These are phyloP conservation scores for Cyclophora albipunctata DNA, from an alignment of 2,888 invertebrate genomes.

Conservation along the genomic window DNA sequence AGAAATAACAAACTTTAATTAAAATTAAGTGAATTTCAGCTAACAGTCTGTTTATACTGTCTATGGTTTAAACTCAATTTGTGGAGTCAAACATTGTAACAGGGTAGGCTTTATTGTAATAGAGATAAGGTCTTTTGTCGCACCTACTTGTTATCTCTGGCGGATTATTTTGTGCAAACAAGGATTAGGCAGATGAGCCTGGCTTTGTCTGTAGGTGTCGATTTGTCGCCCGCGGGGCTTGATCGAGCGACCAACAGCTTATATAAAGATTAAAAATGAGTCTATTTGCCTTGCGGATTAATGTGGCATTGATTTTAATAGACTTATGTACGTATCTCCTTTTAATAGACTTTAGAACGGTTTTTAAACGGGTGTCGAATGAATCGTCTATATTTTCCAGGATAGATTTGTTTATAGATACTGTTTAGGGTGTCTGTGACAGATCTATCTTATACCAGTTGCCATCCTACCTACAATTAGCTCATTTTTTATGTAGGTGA, in stretches of 20 bases:
- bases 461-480: too few species aligned
- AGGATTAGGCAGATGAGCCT: constrained; percentile 69
- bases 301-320: not conserved
- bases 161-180: constrained; percentile 73
- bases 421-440: too few species aligned
- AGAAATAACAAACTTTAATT: constrained; percentile 39
- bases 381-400: too few species aligned
- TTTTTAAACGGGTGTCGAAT: too few species aligned
- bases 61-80: constrained; percentile 60
- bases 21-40: constrained; percentile 30
- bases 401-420: too few species aligned
- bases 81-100: constrained; percentile 68
- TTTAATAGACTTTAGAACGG: too few species aligned
- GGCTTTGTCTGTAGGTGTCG: constrained; percentile 59
- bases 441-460: too few species aligned
- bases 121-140: constrained; percentile 37
- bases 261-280: constrained; percentile 27
- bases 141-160: constrained; percentile 24
- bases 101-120: constrained; percentile 37
- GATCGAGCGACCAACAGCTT: constrained; percentile 50
- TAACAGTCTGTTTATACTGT: constrained; percentile 33
- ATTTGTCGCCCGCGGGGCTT: constrained; percentile 52
- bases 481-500: too few species aligned
- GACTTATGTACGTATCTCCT: too few species aligned
- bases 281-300: not conserved